Evolutionary conservation across 2,888 invertebrate genomes (phyloP), one percentile per base, ranked within the genome.

Genomic region (Stramonita haemastoma): DNA sequence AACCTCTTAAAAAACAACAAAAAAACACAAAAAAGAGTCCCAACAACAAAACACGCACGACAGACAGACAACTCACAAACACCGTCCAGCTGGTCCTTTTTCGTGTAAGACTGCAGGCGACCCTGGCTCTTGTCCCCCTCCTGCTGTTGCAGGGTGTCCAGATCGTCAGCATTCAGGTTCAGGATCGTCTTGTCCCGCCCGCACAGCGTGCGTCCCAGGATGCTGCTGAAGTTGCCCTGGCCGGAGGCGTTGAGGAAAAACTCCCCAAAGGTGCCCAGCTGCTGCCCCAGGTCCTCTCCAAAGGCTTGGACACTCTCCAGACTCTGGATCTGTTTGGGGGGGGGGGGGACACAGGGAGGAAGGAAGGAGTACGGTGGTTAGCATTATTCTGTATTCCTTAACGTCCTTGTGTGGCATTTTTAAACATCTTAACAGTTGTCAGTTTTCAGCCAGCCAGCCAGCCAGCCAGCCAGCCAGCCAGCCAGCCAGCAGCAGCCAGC

Each of bases 251-350:
- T 89, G 19, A 26, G 19, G 66, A 73, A 56, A 77, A 70, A 85
- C 17, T 89, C 85, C 32, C 60, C 15, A 11, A 85, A 66, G 29
- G 73, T 57, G 26, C 77, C 22, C 56, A 56, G 1, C 46, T 89
- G 89, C 46, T 89, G 56, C 0, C 57, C 32, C 56, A 89, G 60
- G n/a, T 89, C 36, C 22, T 70, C 84, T 0, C 17, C 36, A 1
- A 91, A 32, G 22, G 36, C 22, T 46, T 87, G 73, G 22, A 90
- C 5, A 60, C 90, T 91, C 77, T 90, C 90, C 89, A 91, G 83
- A 22, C 89, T 79, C 73, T 60, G 81, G 4, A 83, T 6, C 81
- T 83, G 66, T 77, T 86, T n/a, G n/a, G n/a, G n/a, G n/a, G n/a
- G n/a, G n/a, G n/a, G n/a, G n/a, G n/a, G n/a, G n/a, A n/a, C n/a